A percentile compares a stretch with the other conserved stretches of the same genome.
Conservation (phyloP, 2,113 vertebrate species). For the Daboia siamensis region DNA sequence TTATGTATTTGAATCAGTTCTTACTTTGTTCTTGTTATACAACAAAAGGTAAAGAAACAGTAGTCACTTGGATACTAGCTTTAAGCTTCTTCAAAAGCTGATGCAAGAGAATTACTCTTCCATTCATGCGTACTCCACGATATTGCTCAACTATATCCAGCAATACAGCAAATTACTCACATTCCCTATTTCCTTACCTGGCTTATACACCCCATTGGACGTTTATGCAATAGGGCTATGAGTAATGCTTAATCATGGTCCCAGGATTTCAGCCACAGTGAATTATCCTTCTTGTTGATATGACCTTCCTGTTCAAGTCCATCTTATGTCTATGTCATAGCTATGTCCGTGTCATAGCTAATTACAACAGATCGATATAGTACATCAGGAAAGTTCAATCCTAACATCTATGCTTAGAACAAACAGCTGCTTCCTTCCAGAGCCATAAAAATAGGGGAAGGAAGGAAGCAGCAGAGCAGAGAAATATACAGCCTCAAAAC, state of each 20-base stretch:
- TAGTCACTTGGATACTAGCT: not conserved
- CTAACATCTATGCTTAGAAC: not conserved
- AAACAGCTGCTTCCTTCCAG: not conserved
- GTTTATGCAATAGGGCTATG: not conserved
- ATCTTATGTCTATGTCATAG: not conserved
- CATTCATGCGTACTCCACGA: not conserved
- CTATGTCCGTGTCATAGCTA: not conserved
- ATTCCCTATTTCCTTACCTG: not conserved
- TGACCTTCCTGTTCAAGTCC: slow-evolving; percentile 5
- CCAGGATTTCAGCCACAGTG: not conserved
- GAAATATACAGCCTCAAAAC: not conserved
- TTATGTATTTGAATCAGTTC: not conserved
- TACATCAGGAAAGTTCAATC: not conserved
- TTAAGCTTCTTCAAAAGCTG: not conserved
- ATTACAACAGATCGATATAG: not conserved
- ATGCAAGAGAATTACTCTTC: not conserved
- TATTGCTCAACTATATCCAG: slow-evolving; percentile 6
- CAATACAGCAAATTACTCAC: not conserved
- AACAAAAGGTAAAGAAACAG: not conserved
- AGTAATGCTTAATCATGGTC: slow-evolving; percentile 21
- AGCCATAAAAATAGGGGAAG: not conserved
- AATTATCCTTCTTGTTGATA: not conserved
- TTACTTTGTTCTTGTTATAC: no score
- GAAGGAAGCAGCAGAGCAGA: not conserved
- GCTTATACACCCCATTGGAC: not conserved